phyloP scores from a whole-genome alignment of 2,113 vertebrate genomes.

The Collichthys lucidus region DNA sequence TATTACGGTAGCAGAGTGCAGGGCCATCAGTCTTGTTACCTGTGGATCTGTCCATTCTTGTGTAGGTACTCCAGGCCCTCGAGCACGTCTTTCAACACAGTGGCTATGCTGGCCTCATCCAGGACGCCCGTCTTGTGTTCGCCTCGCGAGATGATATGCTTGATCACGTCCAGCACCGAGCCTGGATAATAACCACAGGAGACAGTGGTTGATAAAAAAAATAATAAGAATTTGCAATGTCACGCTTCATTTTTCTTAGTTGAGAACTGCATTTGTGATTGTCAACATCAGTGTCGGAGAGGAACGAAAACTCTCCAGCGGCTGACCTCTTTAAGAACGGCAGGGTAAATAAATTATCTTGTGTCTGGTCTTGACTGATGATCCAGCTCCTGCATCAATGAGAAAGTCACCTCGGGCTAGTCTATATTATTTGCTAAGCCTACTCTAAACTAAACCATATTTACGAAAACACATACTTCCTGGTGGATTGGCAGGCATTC shows the following conservation, averaged over 20 bases:
- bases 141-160: slow-evolving; percentile 95
- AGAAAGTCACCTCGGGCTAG: slow-evolving; percentile 34
- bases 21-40: slow-evolving; percentile 77
- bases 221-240: neutral
- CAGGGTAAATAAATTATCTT: slow-evolving; percentile 3
- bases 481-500: slow-evolving; percentile 35
- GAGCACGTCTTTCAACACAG: slow-evolving; percentile 93
- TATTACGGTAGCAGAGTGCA: neutral
- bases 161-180: slow-evolving; percentile 97
- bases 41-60: slow-evolving; percentile 98
- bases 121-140: slow-evolving; percentile 95
- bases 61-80: slow-evolving; percentile 96
- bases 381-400: slow-evolving; percentile 17
- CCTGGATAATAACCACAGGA: slow-evolving; percentile 80
- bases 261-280: slow-evolving; percentile 14
- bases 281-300: slow-evolving; percentile 6
- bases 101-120: slow-evolving; percentile 95
- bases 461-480: slow-evolving; percentile 63
- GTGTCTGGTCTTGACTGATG: slow-evolving; percentile 19
- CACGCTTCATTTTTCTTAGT: slow-evolving; percentile 1
- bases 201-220: neutral
- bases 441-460: slow-evolving; percentile 36
- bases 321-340: neutral
- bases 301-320: neutral
- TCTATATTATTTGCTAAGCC: slow-evolving; percentile 19